Evolutionary conservation across 30 jellyfish, hydroid and myxozoan genomes (phyloP).

Genomic region (Nemopilema nomurai): DNA sequence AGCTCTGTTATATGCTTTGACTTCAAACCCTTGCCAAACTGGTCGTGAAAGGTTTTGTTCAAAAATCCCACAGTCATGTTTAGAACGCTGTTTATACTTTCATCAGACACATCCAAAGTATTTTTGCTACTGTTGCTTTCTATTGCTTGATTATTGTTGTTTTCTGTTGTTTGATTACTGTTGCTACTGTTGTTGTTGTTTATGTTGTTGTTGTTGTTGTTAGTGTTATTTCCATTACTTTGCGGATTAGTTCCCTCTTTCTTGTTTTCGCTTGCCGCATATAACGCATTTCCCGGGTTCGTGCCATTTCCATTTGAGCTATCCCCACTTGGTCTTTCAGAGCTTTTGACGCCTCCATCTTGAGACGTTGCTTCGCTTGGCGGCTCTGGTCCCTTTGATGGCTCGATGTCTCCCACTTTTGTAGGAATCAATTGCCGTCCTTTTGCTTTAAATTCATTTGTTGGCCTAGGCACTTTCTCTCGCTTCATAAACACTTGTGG

Average conservation of each 20-base stretch:
- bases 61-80: slow-evolving; percentile 59
- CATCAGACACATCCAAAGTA: neutral
- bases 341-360: slow-evolving; percentile 11
- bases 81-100: slow-evolving; percentile 19
- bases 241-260: neutral
- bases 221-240: neutral
- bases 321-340: slow-evolving; percentile 11
- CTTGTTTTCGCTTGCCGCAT: neutral
- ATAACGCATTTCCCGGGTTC: slow-evolving; percentile 33
- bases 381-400: slow-evolving; percentile 32
- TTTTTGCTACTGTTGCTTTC: slow-evolving; percentile 4
- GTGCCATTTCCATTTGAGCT: neutral
- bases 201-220: neutral
- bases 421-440: slow-evolving; percentile 59
- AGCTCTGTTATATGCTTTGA: slow-evolving; percentile 9
- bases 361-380: slow-evolving; percentile 1
- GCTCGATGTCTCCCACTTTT: slow-evolving; percentile 60
- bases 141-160: neutral
- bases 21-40: slow-evolving; percentile 9
- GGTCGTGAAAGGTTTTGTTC: slow-evolving; percentile 56
- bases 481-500: slow-evolving; percentile 60
- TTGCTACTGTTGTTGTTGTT: slow-evolving; percentile 4
- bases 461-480: neutral
- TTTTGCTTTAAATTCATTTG: neutral
- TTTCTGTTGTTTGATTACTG: neutral